These are phyloP conservation scores for Oscheius sp. DNA, from an alignment of 2,888 invertebrate genomes.

Conservation along the genomic window DNA sequence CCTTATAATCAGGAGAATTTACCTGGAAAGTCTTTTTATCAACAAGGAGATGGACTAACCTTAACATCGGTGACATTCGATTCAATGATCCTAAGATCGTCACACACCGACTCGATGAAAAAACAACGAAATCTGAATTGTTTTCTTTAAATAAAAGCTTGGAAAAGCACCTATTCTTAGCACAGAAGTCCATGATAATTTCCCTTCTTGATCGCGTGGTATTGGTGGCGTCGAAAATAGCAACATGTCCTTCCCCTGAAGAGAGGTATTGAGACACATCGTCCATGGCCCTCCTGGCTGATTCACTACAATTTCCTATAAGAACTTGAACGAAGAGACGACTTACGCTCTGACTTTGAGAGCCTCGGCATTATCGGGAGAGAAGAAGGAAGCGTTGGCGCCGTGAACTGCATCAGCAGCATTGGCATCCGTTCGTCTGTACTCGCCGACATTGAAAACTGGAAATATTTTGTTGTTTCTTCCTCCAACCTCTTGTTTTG, in stretches of 20 bases:
- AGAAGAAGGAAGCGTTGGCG: slow-evolving; percentile 58
- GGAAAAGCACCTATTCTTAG: slow-evolving; percentile 33
- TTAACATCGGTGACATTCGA: slow-evolving; percentile 84
- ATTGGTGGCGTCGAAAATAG: slow-evolving; percentile 98
- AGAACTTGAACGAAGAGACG: neutral
- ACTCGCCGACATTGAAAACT: slow-evolving; percentile 62
- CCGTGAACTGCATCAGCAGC: slow-evolving; percentile 58
- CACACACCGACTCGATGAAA: slow-evolving; percentile 96
- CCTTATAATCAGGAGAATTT: slow-evolving; percentile 92
- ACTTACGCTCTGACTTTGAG: slow-evolving; percentile 54
- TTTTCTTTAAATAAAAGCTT: neutral
- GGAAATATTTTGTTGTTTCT: neutral
- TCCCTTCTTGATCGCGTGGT: slow-evolving; percentile 78
- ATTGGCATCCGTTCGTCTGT: slow-evolving; percentile 51
- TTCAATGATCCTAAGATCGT: slow-evolving; percentile 92
- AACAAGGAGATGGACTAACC: slow-evolving; percentile 22
- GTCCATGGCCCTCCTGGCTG: slow-evolving; percentile 89
- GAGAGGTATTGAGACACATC: slow-evolving; percentile 86
- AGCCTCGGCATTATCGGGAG: slow-evolving; percentile 55
- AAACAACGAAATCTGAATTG: slow-evolving; percentile 82
- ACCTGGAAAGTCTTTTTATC: slow-evolving; percentile 79
- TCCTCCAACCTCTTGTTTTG: slow-evolving; percentile 77
- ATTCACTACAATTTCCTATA: slow-evolving; percentile 76
- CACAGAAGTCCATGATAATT: slow-evolving; percentile 50
- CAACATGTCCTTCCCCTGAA: slow-evolving; percentile 81